phyloP scores from a whole-genome alignment of 2,113 vertebrate genomes.

The Vulpes vulpes region DNA sequence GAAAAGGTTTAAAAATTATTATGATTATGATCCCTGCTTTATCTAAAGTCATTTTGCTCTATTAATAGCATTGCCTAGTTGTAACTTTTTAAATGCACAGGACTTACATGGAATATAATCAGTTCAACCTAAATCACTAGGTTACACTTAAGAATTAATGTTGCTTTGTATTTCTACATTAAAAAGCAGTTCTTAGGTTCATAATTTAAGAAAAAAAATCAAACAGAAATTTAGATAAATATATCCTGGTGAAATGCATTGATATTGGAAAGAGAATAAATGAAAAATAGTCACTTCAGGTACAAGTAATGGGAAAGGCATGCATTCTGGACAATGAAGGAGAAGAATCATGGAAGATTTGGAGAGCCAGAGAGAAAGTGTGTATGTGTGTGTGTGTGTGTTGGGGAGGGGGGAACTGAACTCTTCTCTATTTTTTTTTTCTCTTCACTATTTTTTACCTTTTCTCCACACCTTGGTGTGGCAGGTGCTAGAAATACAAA shows the following conservation, averaged over 20 bases:
- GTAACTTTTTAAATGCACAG: not conserved
- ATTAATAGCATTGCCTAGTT: not conserved
- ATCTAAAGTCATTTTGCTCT: constrained; percentile 40
- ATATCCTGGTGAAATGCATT: not conserved
- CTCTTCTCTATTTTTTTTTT: not conserved
- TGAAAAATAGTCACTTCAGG: not conserved
- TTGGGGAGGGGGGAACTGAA: not conserved
- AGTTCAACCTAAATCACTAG: not conserved
- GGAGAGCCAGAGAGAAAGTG: not conserved
- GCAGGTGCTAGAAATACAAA: not conserved
- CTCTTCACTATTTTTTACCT: not conserved
- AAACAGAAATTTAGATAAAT: not conserved
- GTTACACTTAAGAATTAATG: constrained; percentile 38
- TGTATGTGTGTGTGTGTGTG: no score
- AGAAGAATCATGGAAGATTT: not conserved
- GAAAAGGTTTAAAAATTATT: constrained; percentile 23
- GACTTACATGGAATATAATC: not conserved
- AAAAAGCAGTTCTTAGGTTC: not conserved
- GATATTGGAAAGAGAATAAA: not conserved
- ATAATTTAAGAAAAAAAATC: not conserved
- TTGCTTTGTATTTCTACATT: not conserved
- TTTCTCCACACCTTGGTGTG: not conserved
- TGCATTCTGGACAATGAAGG: not conserved
- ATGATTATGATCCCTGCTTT: not conserved
- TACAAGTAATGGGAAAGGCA: not conserved